phyloP scores from a whole-genome alignment of 1,140 invertebrate species.

The Pseudomyrmex cubaensis region DNA sequence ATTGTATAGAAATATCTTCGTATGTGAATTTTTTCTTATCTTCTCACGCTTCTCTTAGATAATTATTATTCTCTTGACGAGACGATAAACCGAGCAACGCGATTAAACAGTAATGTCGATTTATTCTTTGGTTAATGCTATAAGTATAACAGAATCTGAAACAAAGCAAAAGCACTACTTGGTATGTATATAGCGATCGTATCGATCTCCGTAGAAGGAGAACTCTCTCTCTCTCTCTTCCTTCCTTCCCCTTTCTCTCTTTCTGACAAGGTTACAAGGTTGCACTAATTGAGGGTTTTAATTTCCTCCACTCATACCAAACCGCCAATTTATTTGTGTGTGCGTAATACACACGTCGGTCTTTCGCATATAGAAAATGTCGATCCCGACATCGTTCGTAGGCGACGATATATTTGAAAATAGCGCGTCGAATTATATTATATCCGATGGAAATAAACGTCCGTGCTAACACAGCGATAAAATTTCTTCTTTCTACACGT shows the following conservation, averaged over 20 bases:
- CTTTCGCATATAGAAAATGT: constrained; percentile 17
- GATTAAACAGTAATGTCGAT: constrained; percentile 64
- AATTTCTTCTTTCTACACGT: background rate
- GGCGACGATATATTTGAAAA: background rate
- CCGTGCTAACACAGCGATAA: too few species aligned
- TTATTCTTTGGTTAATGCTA: constrained; percentile 23
- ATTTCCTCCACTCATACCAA: constrained; percentile 69
- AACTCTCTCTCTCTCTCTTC: too few species aligned
- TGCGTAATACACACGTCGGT: constrained; percentile 37
- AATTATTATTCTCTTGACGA: constrained; percentile 61
- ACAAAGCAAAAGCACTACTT: constrained; percentile 47
- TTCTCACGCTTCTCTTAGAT: constrained; percentile 20
- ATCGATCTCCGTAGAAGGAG: constrained; percentile 74
- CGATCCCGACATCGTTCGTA: background rate
- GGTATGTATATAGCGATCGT: constrained; percentile 33
- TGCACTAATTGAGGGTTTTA: constrained; percentile 77
- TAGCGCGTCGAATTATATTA: too few species aligned
- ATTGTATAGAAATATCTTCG: background rate
- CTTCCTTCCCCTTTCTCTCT: background rate
- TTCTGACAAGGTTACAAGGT: constrained; percentile 77
- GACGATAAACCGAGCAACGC: constrained; percentile 63
- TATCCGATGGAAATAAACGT: too few species aligned
- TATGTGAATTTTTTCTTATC: background rate
- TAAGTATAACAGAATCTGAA: constrained; percentile 50
- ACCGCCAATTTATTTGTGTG: constrained; percentile 61